Evolutionary conservation across 2,113 vertebrate species (phyloP), one percentile per base, ranked within the genome.

Genomic region (Syngnathus scovelli): DNA sequence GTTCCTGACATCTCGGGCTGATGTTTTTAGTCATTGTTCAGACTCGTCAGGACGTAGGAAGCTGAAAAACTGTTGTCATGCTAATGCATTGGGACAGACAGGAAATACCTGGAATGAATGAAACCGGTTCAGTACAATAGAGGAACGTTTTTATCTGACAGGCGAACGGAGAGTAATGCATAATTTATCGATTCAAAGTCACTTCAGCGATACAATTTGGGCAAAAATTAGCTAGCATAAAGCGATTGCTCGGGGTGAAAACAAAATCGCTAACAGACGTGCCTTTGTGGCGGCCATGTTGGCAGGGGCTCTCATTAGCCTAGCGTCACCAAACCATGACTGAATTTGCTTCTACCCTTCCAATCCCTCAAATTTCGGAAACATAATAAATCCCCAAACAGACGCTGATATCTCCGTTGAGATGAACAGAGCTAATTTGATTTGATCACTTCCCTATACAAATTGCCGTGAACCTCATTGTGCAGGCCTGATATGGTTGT

Each of bases 1-100:
- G 61, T 68, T 72, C 69, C 48, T 68, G 68, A 78, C 66, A 77
- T 83, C 73, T 68, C 62, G 61, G 44, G 39, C 44, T 49, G 61
- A 64, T 71, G 66, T 3, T 33, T 33, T 33, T 33, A 33, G 27
- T 33, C 19, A 43, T 61, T 61, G 18, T 61, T 61, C 38, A 6
- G 19, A n/a, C 8, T n/a, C 10, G 18, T 38, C 18, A 19, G 19
- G 41, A 43, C 38, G 9, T 27, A 3, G 21, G n/a, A 23, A 7
- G 13, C 21, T 62, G n/a, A 23, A 62, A 61, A 38, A 23, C 27
- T n/a, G 61, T 27, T 62, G 21, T 62, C 44, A 62, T 44, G 7
- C 39, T 62, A 62, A 62, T 44, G 7, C 39, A 8, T 27, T 23
- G 61, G 27, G 61, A 27, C 21, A 62, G 39, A 62, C 5, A 16